These are phyloP conservation scores for Benthochromis sp. DNA, from an alignment of 2,113 vertebrate genomes.

Conservation along the genomic window DNA sequence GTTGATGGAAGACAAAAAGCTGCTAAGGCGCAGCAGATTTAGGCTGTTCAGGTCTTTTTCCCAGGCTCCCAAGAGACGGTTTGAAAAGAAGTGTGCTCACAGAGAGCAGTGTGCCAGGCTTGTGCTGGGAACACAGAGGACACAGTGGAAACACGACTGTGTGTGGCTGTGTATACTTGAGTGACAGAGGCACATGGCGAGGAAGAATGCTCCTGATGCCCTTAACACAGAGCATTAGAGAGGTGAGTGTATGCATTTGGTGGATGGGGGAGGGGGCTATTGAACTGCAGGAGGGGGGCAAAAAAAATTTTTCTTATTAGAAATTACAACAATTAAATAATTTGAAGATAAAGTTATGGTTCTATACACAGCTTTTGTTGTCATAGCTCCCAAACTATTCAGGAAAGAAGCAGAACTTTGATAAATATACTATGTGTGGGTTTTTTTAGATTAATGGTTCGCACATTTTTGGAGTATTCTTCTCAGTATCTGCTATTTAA, in stretches of 20 bases:
- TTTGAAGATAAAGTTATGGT: not conserved
- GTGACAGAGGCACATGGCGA: constrained; percentile 71
- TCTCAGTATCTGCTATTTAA: not conserved
- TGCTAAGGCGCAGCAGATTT: not conserved
- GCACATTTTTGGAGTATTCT: not conserved
- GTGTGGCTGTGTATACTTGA: constrained; percentile 44
- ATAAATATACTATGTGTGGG: not conserved
- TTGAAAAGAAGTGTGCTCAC: not conserved
- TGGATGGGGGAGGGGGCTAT: not conserved
- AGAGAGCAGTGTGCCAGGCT: constrained; percentile 5
- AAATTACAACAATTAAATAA: not conserved
- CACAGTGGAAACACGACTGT: constrained; percentile 31
- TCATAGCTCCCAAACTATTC: not conserved
- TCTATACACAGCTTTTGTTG: not conserved
- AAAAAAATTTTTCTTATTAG: not conserved
- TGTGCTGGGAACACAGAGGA: constrained; percentile 40
- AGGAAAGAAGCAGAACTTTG: not conserved
- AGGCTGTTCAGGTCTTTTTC: not conserved
- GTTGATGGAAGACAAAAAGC: not conserved
- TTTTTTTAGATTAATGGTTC: not conserved
- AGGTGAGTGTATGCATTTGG: not conserved
- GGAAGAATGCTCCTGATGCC: constrained; percentile 50
- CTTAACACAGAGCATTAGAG: constrained; percentile 42
- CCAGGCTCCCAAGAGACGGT: not conserved
- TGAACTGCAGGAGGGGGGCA: not conserved